Evolutionary conservation across 2,113 vertebrate species (phyloP).

Genomic region (Choloepus hoffmanni): DNA sequence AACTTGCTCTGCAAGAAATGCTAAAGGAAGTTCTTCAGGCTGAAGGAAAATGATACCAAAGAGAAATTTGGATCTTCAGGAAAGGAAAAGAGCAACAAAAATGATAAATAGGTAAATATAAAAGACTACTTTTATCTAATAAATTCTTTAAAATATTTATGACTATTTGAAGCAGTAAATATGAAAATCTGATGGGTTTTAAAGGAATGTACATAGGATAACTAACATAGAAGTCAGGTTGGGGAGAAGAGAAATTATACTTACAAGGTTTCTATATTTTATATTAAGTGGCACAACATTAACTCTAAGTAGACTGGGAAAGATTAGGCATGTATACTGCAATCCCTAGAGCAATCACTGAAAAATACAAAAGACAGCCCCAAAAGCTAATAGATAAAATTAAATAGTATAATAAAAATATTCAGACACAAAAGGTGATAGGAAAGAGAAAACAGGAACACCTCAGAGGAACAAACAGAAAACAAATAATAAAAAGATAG

Average conservation of each 20-base stretch:
- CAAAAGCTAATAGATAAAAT: no score
- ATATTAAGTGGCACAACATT: neutral
- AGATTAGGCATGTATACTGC: neutral
- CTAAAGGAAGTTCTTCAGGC: neutral
- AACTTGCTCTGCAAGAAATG: neutral
- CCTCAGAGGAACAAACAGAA: neutral
- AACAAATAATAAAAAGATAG: neutral
- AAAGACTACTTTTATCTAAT: neutral
- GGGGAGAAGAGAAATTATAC: neutral
- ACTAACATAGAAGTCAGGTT: neutral
- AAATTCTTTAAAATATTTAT: conserved; percentile 41
- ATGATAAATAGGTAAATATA: neutral
- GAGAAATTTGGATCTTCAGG: neutral
- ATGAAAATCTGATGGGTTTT: neutral
- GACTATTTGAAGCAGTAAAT: conserved; percentile 24
- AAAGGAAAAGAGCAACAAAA: neutral
- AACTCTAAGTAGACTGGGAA: neutral
- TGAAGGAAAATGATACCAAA: neutral
- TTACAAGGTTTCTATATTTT: neutral
- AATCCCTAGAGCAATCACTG: neutral
- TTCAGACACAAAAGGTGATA: neutral
- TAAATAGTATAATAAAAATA: neutral
- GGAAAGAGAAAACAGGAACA: conserved; percentile 43
- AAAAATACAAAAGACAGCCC: neutral
- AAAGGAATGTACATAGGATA: neutral